These are phyloP conservation scores for Drosophila serrata DNA, from an alignment of 1,140 invertebrate species.

Conservation along the genomic window DNA sequence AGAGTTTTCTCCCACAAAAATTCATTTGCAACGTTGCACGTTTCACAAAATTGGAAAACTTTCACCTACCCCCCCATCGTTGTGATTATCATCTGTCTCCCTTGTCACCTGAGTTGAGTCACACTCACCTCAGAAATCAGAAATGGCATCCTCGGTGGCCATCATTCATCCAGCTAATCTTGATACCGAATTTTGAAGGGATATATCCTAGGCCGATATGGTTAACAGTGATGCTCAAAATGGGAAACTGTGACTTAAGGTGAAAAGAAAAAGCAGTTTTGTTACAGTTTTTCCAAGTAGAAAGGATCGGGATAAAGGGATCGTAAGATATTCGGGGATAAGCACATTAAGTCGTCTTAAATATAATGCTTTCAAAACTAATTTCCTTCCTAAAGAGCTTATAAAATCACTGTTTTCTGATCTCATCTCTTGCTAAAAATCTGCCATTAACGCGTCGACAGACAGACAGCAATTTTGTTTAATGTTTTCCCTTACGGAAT, in stretches of 20 bases:
- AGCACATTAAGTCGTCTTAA: too few relatives aligned
- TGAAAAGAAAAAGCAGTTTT: too few relatives aligned
- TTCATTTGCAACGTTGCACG: constrained; percentile 3
- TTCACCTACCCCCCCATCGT: constrained; percentile 11
- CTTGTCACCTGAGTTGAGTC: constrained; percentile 1
- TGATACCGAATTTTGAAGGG: background rate
- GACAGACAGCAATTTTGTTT: background rate
- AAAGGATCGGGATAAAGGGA: too few relatives aligned
- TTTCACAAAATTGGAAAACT: constrained; percentile 17
- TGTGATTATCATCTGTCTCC: constrained; percentile 5
- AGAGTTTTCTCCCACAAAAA: background rate
- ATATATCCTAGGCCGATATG: background rate
- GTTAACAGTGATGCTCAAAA: background rate
- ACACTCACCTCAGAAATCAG: constrained; percentile 21
- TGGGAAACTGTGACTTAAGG: background rate
- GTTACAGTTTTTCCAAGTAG: too few relatives aligned
- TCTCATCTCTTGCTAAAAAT: too few relatives aligned
- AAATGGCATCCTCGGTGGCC: constrained; percentile 23
- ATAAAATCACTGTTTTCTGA: too few relatives aligned
- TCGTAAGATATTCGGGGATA: too few relatives aligned
- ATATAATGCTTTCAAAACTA: too few relatives aligned
- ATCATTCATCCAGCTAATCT: constrained; percentile 55
- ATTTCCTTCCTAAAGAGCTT: too few relatives aligned
- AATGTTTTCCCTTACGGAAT: background rate
- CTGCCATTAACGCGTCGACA: too few relatives aligned